Percentiles rank a stretch among this genome's conserved stretches.
phyloP scores from a whole-genome alignment of 1,140 invertebrate genomes.

The Copidosoma floridanum region DNA sequence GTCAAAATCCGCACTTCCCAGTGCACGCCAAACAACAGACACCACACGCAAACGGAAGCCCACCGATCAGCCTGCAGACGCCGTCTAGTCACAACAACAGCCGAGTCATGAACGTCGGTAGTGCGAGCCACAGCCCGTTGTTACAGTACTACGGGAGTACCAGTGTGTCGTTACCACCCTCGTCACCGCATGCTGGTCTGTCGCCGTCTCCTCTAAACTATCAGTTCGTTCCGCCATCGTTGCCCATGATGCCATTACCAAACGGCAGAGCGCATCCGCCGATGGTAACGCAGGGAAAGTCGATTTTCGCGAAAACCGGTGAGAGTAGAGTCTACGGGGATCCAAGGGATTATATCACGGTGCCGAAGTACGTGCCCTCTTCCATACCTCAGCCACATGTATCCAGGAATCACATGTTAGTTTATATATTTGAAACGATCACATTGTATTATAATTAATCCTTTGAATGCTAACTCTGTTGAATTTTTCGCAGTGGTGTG shows the following conservation, averaged over 20 bases:
- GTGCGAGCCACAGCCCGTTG: slow-evolving; percentile 53
- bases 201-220: slow-evolving; percentile 30
- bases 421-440: no score
- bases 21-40: slow-evolving; percentile 19
- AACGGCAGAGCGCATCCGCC: slow-evolving; percentile 53
- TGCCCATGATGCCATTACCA: slow-evolving; percentile 21
- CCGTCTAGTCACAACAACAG: slow-evolving; percentile 38
- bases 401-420: slow-evolving; percentile 17
- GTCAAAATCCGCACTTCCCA: slow-evolving; percentile 28
- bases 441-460: no score
- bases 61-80: slow-evolving; percentile 28
- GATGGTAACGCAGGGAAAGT: slow-evolving; percentile 64
- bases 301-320: slow-evolving; percentile 63
- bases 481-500: background rate
- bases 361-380: slow-evolving; percentile 45
- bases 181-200: no score
- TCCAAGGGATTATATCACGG: slow-evolving; percentile 64
- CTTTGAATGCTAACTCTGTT: background rate
- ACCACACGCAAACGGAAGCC: slow-evolving; percentile 28
- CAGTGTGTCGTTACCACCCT: slow-evolving; percentile 28
- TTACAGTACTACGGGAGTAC: slow-evolving; percentile 57
- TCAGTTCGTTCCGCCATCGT: slow-evolving; percentile 39
- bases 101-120: slow-evolving; percentile 55
- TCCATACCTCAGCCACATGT: slow-evolving; percentile 18
- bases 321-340: slow-evolving; percentile 70